These are phyloP conservation scores for Sciurus vulgaris DNA, from an alignment of 2,797 vertebrate species.

Conservation along the genomic window DNA sequence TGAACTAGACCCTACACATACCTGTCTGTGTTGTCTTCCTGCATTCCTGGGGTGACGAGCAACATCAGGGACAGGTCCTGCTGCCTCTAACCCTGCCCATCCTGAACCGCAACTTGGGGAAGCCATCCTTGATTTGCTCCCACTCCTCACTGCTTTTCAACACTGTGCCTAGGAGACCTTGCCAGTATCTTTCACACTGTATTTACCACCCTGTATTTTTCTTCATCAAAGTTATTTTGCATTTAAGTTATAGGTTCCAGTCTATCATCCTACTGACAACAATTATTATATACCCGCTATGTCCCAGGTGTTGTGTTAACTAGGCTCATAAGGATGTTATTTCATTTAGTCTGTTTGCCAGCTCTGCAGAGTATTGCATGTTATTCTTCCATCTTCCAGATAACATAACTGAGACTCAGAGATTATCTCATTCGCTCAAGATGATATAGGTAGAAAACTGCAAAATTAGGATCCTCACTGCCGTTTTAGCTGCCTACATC, in stretches of 20 bases:
- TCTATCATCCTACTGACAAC: neutral
- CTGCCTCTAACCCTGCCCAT: neutral
- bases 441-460: neutral
- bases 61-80: neutral
- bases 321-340: neutral
- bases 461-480: neutral
- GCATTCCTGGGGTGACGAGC: neutral
- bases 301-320: neutral
- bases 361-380: neutral
- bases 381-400: constrained; percentile 15
- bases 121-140: neutral
- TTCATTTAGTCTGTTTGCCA: neutral
- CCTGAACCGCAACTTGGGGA: neutral
- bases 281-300: neutral
- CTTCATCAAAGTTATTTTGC: constrained; percentile 26
- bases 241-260: neutral
- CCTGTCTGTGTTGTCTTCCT: neutral
- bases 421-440: constrained; percentile 30
- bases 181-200: neutral
- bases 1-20: neutral
- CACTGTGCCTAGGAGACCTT: neutral
- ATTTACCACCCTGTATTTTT: neutral
- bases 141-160: neutral
- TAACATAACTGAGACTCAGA: constrained; percentile 40
- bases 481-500: neutral